Evolutionary conservation across 2,113 vertebrate species (phyloP).

Genomic region (Amphilophus citrinellus): DNA sequence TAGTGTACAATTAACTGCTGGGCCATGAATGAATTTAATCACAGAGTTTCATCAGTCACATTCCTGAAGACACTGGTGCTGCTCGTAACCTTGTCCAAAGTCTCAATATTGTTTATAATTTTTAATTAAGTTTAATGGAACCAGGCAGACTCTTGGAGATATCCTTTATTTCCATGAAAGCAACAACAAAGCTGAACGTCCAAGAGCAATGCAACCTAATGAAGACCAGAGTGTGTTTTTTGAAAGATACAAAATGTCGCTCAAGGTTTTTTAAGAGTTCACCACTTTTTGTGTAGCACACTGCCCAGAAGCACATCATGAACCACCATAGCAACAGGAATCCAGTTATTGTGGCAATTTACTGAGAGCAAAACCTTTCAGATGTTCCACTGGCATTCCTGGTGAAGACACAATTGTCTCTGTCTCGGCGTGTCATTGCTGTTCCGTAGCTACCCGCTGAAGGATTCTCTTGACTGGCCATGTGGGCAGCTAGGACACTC

Average conservation of each 20-base stretch:
- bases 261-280: slow-evolving; percentile 8
- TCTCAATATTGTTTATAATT: slow-evolving; percentile 25
- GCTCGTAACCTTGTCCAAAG: not conserved
- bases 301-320: not conserved
- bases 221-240: slow-evolving; percentile 20
- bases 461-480: slow-evolving; percentile 67
- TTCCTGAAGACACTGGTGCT: not conserved
- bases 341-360: slow-evolving; percentile 49
- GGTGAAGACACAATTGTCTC: slow-evolving; percentile 41
- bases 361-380: slow-evolving; percentile 58
- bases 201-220: slow-evolving; percentile 21
- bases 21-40: slow-evolving; percentile 13
- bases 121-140: slow-evolving; percentile 30
- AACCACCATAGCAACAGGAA: slow-evolving; percentile 6
- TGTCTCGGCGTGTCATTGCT: slow-evolving; percentile 62
- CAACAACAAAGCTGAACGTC: slow-evolving; percentile 6
- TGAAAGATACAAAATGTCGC: not conserved
- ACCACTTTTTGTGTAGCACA: not conserved
- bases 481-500: slow-evolving; percentile 58
- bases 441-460: slow-evolving; percentile 43
- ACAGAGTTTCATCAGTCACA: slow-evolving; percentile 9
- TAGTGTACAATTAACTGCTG: slow-evolving; percentile 21
- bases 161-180: slow-evolving; percentile 2
- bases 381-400: slow-evolving; percentile 33
- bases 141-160: not conserved